Evolutionary conservation across 2,888 invertebrate genomes (phyloP), one percentile per base, ranked within the genome.

Genomic region (Tipula confusa): DNA sequence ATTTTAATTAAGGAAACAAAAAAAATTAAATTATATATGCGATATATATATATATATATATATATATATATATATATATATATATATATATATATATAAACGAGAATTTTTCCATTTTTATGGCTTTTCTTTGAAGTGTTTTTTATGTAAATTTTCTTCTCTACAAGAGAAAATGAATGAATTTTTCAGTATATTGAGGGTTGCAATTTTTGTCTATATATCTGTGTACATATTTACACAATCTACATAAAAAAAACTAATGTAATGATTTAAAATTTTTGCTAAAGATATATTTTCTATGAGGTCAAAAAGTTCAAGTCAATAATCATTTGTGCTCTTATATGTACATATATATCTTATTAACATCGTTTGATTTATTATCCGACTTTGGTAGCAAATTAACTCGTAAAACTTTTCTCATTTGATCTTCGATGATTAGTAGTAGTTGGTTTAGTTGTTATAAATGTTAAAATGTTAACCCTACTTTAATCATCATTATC

Each of bases 61-160:
- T 2, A 64, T 24, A 18, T 24, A 18, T 24, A 64, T 9, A 64
- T 18, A 18, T 1, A 48, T 2, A 64, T 24, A 18, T 24, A 18
- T 24, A 64, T 9, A 64, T 18, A 18, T 1, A 48, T 2, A 64
- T 24, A 18, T 24, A 18, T 24, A 64, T 9, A 64, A 24, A 64
- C 24, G 64, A 64, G 9, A 6, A 33, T 4, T 15, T 43, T 43
- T 43, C 15, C 43, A 11, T 24, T 64, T 64, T 64, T 64, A 64
- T 64, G 64, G 64, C 64, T 64, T 64, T 64, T 64, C 64, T 64
- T 64, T 64, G 24, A 64, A 64, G 64, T 64, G 18, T 24, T 64
- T 64, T 64, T 64, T 64, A 64, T 24, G 64, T 24, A 64, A 64
- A 64, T 64, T 64, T 9, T 64, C 9, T 64, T 24, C 24, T 64